Evolutionary conservation across 2,113 vertebrate species (phyloP).

Genomic region (Raphicerus campestris): DNA sequence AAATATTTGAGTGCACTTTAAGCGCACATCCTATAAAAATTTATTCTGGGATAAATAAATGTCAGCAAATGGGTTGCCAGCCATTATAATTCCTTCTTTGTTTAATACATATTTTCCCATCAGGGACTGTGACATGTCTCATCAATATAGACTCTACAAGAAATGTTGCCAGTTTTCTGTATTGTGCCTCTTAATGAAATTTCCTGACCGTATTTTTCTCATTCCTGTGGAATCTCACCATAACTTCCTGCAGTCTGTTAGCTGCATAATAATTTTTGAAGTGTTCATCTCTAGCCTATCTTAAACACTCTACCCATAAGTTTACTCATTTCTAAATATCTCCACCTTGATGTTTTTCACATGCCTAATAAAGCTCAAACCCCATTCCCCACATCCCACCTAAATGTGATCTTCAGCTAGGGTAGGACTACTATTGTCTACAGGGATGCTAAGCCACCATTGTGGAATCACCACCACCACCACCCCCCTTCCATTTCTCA

Average conservation of each 20-base stretch:
- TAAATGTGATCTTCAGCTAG: not conserved
- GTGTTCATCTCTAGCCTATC: not conserved
- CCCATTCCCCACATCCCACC: not conserved
- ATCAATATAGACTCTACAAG: not conserved
- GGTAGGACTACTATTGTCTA: not conserved
- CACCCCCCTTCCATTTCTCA: not conserved
- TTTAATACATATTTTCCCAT: not conserved
- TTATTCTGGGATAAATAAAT: constrained; percentile 4
- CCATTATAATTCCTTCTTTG: not conserved
- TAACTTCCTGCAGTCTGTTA: not conserved
- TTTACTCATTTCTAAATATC: not conserved
- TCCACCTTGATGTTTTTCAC: not conserved
- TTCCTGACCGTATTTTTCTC: not conserved
- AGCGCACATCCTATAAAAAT: not conserved
- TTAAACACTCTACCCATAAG: not conserved
- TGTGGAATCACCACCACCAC: not conserved
- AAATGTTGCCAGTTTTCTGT: not conserved
- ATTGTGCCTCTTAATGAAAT: not conserved
- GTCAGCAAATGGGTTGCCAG: not conserved
- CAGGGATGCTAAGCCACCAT: too few species aligned
- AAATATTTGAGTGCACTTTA: constrained; percentile 4
- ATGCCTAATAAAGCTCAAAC: not conserved
- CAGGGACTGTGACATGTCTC: not conserved
- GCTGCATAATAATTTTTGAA: not conserved
- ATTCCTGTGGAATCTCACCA: not conserved